A percentile compares a stretch with the other conserved stretches of the same genome.
These are phyloP conservation scores for Mesoligia furuncula DNA, from an alignment of 2,888 invertebrate genomes.

Conservation along the genomic window DNA sequence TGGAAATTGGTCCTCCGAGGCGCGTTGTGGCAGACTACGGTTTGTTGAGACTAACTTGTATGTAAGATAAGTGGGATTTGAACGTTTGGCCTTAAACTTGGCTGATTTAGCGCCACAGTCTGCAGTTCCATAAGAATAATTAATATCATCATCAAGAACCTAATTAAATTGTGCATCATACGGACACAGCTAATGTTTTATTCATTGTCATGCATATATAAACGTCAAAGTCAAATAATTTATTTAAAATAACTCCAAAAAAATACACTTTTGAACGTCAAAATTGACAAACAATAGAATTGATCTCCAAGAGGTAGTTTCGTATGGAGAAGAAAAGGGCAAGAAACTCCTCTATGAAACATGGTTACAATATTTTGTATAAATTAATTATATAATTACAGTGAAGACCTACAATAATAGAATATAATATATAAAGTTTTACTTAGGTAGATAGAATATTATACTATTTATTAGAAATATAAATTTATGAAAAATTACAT, in stretches of 20 bases:
- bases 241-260: too few relatives aligned
- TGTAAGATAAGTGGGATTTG: constrained; percentile 17
- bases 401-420: too few relatives aligned
- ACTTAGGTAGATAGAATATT: background rate
- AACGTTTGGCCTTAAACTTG: constrained; percentile 18
- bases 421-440: background rate
- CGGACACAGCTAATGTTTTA: background rate
- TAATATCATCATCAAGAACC: background rate
- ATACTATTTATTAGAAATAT: too few relatives aligned
- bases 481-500: background rate
- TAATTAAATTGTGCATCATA: background rate
- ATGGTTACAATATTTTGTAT: too few relatives aligned
- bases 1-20: constrained; percentile 33
- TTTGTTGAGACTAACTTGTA: constrained; percentile 11
- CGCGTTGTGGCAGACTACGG: background rate
- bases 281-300: too few relatives aligned
- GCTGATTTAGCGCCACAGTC: background rate
- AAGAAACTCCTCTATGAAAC: too few relatives aligned
- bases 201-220: background rate
- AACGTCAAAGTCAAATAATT: too few relatives aligned
- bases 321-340: too few relatives aligned
- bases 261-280: too few relatives aligned
- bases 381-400: too few relatives aligned
- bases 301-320: too few relatives aligned
- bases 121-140: constrained; percentile 1